phyloP scores from a whole-genome alignment of 1,140 invertebrate species.

The Samia ricini region DNA sequence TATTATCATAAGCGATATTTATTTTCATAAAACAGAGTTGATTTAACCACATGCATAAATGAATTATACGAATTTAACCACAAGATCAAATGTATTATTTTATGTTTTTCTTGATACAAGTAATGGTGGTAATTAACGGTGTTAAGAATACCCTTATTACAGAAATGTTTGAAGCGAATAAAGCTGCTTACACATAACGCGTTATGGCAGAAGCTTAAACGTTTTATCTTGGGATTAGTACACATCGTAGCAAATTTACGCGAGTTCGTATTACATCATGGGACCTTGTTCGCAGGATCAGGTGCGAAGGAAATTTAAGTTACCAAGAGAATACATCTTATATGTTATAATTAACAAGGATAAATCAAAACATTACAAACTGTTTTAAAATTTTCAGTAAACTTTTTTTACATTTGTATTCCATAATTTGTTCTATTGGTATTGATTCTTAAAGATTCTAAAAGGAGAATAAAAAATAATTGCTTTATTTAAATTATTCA shows the following conservation, averaged over 20 bases:
- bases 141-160: slow-evolving; percentile 34
- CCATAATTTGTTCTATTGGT: too few relatives aligned
- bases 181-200: slow-evolving; percentile 62
- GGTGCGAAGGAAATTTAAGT: slow-evolving; percentile 40
- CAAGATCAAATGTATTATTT: background rate
- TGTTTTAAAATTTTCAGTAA: background rate
- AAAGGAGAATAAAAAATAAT: too few relatives aligned
- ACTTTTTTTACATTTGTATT: too few relatives aligned
- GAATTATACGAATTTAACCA: background rate
- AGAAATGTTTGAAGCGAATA: slow-evolving; percentile 59
- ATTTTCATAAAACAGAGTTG: background rate
- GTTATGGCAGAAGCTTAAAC: slow-evolving; percentile 59
- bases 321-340: background rate
- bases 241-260: slow-evolving; percentile 68
- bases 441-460: too few relatives aligned
- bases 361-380: background rate
- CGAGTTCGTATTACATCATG: slow-evolving; percentile 62
- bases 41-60: background rate
- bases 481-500: too few relatives aligned
- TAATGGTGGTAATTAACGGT: background rate
- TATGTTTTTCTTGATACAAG: background rate
- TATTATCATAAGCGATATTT: too few relatives aligned
- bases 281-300: slow-evolving; percentile 57
- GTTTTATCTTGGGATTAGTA: slow-evolving; percentile 70
- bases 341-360: background rate